Percentiles rank a stretch among this genome's conserved stretches.
These are phyloP conservation scores for Anolis carolinensis DNA, from an alignment of 2,113 vertebrate species.

Conservation along the genomic window DNA sequence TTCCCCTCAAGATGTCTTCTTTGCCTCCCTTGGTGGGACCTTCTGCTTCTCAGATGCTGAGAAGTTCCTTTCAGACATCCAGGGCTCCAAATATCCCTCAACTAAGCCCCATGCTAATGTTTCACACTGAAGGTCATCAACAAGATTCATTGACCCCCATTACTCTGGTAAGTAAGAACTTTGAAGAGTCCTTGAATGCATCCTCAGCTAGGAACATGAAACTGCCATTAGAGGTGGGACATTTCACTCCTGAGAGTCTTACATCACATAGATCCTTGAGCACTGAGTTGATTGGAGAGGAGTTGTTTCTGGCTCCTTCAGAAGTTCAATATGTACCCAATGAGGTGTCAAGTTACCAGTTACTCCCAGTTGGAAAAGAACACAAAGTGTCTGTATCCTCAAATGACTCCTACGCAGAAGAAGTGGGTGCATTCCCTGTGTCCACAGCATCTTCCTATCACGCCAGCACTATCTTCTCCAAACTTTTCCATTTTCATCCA, in stretches of 20 bases:
- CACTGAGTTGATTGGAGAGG: neutral
- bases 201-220: neutral
- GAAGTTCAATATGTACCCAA: neutral
- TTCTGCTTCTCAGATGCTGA: neutral
- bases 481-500: fast-evolving
- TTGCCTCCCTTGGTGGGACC: neutral
- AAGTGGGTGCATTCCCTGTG: fast-evolving
- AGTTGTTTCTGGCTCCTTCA: neutral
- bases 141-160: neutral
- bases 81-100: neutral
- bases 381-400: fast-evolving
- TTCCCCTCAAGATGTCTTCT: neutral
- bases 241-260: neutral
- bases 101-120: fast-evolving
- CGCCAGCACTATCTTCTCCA: fast-evolving
- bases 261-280: fast-evolving
- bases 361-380: neutral
- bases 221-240: fast-evolving
- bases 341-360: fast-evolving
- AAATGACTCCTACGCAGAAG: neutral
- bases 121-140: neutral
- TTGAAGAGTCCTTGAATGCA: neutral
- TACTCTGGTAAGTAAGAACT: fast-evolving
- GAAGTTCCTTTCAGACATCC: fast-evolving
- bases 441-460: fast-evolving